Percentiles rank a stretch among this genome's conserved stretches.
These are phyloP conservation scores for Patella ulyssiponensis DNA, from an alignment of 2,888 invertebrate species.

Conservation along the genomic window DNA sequence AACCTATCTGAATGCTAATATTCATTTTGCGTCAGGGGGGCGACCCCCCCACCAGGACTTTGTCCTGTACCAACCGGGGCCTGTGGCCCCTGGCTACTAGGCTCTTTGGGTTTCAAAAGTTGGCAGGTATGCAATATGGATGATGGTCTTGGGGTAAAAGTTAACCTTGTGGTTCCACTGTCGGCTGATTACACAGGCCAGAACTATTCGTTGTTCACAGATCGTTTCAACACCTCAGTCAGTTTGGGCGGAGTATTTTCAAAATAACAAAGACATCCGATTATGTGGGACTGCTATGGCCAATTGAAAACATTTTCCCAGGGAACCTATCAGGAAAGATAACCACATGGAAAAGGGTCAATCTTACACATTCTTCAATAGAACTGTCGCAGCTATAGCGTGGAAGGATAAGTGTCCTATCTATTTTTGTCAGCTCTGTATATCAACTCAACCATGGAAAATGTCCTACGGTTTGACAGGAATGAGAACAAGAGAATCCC, in stretches of 20 bases:
- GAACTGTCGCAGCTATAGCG: conserved; percentile 29
- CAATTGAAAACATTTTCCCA: conserved; percentile 13
- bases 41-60: too few species aligned
- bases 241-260: conserved; percentile 15
- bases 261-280: conserved; percentile 10
- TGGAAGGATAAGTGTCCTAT: conserved; percentile 33
- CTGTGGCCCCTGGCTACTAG: too few species aligned
- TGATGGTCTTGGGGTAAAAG: conserved; percentile 25
- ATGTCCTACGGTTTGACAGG: conserved; percentile 15
- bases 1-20: too few species aligned
- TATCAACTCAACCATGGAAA: conserved; percentile 1
- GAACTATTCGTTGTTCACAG: conserved; percentile 17
- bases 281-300: conserved; percentile 19
- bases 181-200: conserved; percentile 13
- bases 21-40: too few species aligned
- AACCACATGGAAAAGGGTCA: conserved; percentile 16
- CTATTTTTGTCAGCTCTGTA: conserved; percentile 15
- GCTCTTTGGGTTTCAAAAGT: too few species aligned
- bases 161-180: conserved; percentile 25
- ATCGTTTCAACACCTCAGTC: conserved; percentile 16
- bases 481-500: conserved; percentile 14
- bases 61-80: too few species aligned
- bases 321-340: background rate
- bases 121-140: background rate
- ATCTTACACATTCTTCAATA: conserved; percentile 18